Base-by-base conservation (phyloP, 2,113 vertebrate genomes). In the Entomyzon cyanotis region DNA sequence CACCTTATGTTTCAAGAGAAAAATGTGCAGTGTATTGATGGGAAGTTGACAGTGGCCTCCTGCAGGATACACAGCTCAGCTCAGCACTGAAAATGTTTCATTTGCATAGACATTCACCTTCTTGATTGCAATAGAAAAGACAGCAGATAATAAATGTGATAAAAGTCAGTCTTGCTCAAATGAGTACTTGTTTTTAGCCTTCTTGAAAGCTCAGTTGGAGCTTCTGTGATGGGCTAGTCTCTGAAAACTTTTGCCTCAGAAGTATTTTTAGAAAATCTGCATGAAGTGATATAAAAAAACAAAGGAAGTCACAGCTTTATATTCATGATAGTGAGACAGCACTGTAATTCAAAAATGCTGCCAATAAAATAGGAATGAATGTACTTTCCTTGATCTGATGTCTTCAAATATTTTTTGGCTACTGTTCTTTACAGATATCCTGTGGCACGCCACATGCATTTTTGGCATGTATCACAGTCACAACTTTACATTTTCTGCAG, bases 61-160 rank as follows among this genome's bases (percentile, higher is more conserved):
- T 82, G 53, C 4, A 82, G 79, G 35, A 75, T 52, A 18, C 5
- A 12, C 5, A 1, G 23, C 49, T 92, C 56, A 68, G 28, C 28
- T 89, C 77, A 79, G n/a, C 49, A 41, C 46, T 58, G 58, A 75
- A 89, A 84, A 78, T 76, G 46, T 82, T 94, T 77, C 16, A 44
- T 95, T 89, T 97, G 67, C 93, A 81, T 70, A 89, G 68, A 69
- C 19, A 58, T 79, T 85, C 46, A 49, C 53, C 11, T 53, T 91
- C 70, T 18, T 94, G 87, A 69, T 56, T 77, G 30, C 55, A 77
- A 63, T 15, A 85, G 91, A 74, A 91, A 91, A 91, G 31, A 64
- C 37, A 89, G 47, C 13, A 83, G 42, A 56, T 80, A 91, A 83
- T 69, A 93, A 87, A 89, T 74, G 46, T 64, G 69, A 84, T 87